Evolutionary conservation across 2,888 invertebrate genomes (phyloP).

Genomic region (Cheilosia vernalis): DNA sequence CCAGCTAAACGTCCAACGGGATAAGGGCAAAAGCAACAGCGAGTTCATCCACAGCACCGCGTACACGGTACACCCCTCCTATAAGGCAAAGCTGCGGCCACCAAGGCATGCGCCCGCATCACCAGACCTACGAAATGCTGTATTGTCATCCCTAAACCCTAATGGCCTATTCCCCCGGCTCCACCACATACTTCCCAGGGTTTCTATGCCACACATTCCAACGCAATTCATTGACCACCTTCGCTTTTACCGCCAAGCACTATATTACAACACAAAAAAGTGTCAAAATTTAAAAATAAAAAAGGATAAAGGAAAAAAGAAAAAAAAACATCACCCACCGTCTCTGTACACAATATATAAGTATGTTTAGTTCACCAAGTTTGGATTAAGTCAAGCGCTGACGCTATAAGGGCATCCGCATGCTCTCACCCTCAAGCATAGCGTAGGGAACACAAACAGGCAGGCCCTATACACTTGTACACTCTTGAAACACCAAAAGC

Average conservation of each 20-base stretch:
- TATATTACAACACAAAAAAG: not conserved
- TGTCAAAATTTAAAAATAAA: not conserved
- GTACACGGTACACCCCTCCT: not conserved
- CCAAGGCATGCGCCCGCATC: constrained; percentile 6
- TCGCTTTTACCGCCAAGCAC: not conserved
- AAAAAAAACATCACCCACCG: not conserved
- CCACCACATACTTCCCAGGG: too few species aligned
- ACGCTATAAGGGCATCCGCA: not conserved
- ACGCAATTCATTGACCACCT: not conserved
- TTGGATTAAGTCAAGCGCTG: constrained; percentile 1
- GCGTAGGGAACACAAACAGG: not conserved
- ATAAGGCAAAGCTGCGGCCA: not conserved
- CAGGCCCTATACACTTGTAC: too few species aligned
- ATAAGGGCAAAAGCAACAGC: not conserved
- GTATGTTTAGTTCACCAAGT: not conserved
- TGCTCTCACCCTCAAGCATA: not conserved
- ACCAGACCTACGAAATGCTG: not conserved
- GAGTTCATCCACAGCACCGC: not conserved
- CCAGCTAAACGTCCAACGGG: not conserved
- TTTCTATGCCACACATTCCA: not conserved
- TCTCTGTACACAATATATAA: not conserved
- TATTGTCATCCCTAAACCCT: not conserved
- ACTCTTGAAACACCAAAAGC: not conserved
- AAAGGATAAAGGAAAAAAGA: not conserved
- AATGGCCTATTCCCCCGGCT: not conserved